phyloP scores from a whole-genome alignment of 2,113 vertebrate species.

The Nanorana parkeri region DNA sequence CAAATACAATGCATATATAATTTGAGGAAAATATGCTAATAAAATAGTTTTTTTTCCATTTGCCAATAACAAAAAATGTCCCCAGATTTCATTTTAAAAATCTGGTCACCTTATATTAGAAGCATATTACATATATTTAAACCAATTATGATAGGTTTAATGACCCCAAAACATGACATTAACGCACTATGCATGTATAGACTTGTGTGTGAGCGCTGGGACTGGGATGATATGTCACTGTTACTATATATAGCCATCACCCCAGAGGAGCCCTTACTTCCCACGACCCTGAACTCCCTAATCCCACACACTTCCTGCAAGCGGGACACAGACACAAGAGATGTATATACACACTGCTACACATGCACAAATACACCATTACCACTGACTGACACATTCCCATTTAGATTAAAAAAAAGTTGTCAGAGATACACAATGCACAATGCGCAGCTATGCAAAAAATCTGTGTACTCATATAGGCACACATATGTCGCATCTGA shows the following conservation, averaged over 20 bases:
- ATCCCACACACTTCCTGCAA: conserved; percentile 54
- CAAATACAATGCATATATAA: too few species aligned
- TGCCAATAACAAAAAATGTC: too few species aligned
- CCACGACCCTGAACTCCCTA: conserved; percentile 45
- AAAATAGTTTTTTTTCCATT: too few species aligned
- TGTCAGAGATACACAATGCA: neutral
- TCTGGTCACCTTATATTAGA: too few species aligned
- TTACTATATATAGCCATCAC: conserved; percentile 39
- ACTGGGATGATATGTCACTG: conserved; percentile 23
- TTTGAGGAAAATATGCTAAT: too few species aligned
- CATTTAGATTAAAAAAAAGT: neutral
- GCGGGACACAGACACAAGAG: neutral
- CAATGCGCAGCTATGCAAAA: neutral
- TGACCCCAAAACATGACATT: too few species aligned
- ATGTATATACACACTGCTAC: conserved; percentile 9
- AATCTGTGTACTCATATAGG: neutral
- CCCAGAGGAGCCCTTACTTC: conserved; percentile 28
- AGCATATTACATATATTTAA: too few species aligned
- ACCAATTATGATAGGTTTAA: too few species aligned
- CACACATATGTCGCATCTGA: conserved; percentile 1
- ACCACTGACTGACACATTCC: conserved; percentile 5
- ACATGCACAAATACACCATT: too few species aligned
- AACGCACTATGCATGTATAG: neutral
- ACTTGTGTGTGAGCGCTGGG: conserved; percentile 1
- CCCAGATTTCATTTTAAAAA: too few species aligned